Percentiles rank a stretch among this genome's conserved stretches.
Evolutionary conservation across 1,140 invertebrate species (phyloP).

Genomic region (Conus ventricosus): DNA sequence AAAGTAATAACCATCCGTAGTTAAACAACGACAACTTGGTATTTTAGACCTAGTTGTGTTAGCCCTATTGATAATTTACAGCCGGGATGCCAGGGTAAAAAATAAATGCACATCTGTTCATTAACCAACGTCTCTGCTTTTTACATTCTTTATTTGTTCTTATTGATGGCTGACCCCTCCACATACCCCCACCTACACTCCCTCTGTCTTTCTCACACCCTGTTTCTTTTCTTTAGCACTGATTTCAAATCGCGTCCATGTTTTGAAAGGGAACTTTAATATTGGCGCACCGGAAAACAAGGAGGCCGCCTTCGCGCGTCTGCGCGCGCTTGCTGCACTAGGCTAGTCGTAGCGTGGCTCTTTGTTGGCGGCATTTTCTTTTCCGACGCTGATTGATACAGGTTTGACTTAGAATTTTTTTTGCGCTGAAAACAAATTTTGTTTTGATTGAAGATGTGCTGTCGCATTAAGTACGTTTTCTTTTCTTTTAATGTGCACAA

Average conservation of each 20-base stretch:
- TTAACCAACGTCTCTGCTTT: too few species aligned
- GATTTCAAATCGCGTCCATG: not conserved
- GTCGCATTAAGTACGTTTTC: not conserved
- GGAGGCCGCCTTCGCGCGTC: not conserved
- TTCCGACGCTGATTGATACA: not conserved
- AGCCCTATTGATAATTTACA: too few species aligned
- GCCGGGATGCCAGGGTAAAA: too few species aligned
- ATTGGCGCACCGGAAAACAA: not conserved
- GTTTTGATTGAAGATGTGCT: not conserved
- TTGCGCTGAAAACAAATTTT: not conserved
- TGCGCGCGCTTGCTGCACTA: not conserved
- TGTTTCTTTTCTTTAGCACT: too few species aligned
- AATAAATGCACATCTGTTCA: too few species aligned
- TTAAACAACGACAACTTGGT: too few species aligned
- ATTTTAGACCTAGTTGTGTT: too few species aligned
- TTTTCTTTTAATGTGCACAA: not conserved
- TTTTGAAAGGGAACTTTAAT: not conserved
- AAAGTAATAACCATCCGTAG: too few species aligned
- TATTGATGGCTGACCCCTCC: too few species aligned
- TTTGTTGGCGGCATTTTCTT: conserved; percentile 25
- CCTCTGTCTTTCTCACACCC: too few species aligned
- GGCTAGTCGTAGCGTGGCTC: not conserved
- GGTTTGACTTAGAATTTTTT: not conserved
- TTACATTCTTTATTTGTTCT: too few species aligned
- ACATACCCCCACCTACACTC: too few species aligned